phyloP scores from a whole-genome alignment of 2,888 invertebrate genomes.

The Cantharis rustica region DNA sequence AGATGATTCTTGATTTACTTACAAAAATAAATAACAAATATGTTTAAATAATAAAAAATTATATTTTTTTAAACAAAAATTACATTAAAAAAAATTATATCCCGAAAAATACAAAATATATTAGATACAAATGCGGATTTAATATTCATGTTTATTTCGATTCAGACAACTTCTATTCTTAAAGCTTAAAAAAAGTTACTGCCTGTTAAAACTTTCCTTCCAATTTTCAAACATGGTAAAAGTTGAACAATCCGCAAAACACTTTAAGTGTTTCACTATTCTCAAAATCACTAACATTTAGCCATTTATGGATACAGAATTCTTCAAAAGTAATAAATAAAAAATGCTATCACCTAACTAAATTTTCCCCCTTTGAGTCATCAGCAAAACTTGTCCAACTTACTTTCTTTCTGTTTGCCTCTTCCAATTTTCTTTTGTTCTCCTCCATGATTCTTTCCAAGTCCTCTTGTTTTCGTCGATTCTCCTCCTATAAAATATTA shows the following conservation, averaged over 20 bases:
- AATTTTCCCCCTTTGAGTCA: background rate
- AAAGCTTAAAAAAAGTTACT: background rate
- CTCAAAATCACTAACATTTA: background rate
- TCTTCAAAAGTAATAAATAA: background rate
- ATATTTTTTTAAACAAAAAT: background rate
- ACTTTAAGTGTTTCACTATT: background rate
- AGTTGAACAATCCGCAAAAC: background rate
- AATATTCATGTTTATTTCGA: background rate
- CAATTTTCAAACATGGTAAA: background rate
- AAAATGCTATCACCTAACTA: background rate
- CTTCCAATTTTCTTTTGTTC: conserved; percentile 97
- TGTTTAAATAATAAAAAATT: background rate
- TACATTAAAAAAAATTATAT: background rate
- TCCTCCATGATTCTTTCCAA: conserved; percentile 96
- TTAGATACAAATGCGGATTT: background rate
- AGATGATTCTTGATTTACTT: background rate
- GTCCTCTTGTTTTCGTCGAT: conserved; percentile 93
- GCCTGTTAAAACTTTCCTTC: background rate
- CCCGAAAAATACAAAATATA: background rate
- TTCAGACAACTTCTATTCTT: background rate
- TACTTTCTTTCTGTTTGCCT: conserved; percentile 95
- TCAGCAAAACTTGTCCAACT: conserved; percentile 48
- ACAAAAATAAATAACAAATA: background rate
- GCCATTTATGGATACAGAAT: background rate
- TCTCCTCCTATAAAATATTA: conserved; percentile 91